Conservation (phyloP, 2,113 vertebrate species). For the Irena cyanogastra region DNA sequence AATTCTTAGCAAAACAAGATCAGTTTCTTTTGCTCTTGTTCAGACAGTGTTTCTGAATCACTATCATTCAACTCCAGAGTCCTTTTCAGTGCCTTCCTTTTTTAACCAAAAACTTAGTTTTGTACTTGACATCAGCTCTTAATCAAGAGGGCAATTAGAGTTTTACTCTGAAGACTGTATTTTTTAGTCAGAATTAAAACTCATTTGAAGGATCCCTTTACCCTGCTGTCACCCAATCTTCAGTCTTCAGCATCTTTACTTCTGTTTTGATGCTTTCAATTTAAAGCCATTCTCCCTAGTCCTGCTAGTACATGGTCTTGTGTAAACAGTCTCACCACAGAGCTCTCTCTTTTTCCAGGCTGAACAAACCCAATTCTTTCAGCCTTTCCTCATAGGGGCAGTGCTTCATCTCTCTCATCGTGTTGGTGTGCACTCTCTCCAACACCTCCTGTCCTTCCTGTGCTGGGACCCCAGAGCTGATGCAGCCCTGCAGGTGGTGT, state of each 20-base stretch:
- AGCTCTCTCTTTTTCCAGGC: background rate
- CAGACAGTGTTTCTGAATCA: background rate
- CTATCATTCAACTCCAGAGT: background rate
- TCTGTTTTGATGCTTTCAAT: background rate
- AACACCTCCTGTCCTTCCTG: background rate
- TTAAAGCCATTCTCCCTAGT: background rate
- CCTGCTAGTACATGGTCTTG: background rate
- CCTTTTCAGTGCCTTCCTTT: background rate
- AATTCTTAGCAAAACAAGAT: background rate
- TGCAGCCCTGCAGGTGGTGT: background rate
- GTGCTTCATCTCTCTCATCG: background rate
- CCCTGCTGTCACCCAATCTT: background rate
- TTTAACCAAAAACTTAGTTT: background rate
- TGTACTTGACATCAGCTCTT: background rate
- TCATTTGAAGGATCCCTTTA: background rate
- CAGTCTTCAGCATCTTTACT: background rate
- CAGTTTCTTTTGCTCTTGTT: background rate
- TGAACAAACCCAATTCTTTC: background rate
- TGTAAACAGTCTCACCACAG: background rate
- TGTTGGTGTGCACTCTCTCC: accelerated
- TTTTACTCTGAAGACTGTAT: background rate
- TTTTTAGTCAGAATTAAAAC: background rate
- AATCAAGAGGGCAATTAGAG: background rate
- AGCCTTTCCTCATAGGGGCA: accelerated
- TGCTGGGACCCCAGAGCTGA: background rate